Evolutionary conservation across 1,140 invertebrate species (phyloP).

Genomic region (Drosophila quadrilineata): DNA sequence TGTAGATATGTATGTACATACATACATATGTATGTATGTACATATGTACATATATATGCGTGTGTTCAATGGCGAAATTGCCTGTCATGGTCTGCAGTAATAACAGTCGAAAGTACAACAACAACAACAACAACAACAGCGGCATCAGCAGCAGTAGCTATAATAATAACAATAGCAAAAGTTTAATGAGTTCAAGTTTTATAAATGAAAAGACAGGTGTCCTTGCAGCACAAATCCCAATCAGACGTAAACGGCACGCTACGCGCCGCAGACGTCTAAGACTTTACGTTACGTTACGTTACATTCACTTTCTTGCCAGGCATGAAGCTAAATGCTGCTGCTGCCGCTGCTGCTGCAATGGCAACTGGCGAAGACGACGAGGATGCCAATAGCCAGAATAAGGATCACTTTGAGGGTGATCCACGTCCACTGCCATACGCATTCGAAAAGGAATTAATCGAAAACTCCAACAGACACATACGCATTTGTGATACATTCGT

Average conservation of each 20-base stretch:
- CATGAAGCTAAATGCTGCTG: slow-evolving; percentile 50
- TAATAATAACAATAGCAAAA: slow-evolving; percentile 55
- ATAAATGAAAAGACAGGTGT: slow-evolving; percentile 63
- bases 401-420: slow-evolving; percentile 59
- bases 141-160: too few relatives aligned
- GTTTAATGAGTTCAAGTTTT: slow-evolving; percentile 79
- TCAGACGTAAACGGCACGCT: slow-evolving; percentile 51
- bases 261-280: slow-evolving; percentile 47
- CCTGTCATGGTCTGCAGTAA: slow-evolving; percentile 58
- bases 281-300: too few relatives aligned
- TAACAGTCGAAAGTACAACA: slow-evolving; percentile 32
- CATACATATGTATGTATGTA: background rate
- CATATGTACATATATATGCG: slow-evolving; percentile 8
- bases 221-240: slow-evolving; percentile 45
- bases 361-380: slow-evolving; percentile 23
- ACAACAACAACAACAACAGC: slow-evolving; percentile 21
- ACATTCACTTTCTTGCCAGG: background rate
- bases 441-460: slow-evolving; percentile 74
- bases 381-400: slow-evolving; percentile 28
- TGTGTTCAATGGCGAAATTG: slow-evolving; percentile 44
- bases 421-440: slow-evolving; percentile 62
- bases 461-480: slow-evolving; percentile 62
- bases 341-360: too few relatives aligned
- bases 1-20: background rate
- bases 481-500: slow-evolving; percentile 48